Evolutionary conservation across 2,797 vertebrate genomes (phyloP).

Genomic region (Momotus momota): DNA sequence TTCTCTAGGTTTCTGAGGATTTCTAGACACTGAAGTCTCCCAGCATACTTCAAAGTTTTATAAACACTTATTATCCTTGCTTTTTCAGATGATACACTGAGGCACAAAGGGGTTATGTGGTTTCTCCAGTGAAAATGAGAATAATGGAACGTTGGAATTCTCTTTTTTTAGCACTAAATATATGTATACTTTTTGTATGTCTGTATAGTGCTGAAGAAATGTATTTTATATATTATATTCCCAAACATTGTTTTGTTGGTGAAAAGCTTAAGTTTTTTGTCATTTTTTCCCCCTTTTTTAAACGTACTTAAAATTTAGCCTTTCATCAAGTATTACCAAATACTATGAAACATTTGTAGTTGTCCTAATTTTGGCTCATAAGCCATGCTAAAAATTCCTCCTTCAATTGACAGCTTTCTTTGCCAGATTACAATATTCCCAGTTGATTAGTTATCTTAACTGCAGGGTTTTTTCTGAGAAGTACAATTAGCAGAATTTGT

Average conservation of each 20-base stretch:
- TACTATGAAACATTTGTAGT: slow-evolving; percentile 2
- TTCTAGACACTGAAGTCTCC: background rate
- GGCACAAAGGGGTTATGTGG: background rate
- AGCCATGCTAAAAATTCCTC: slow-evolving; percentile 44
- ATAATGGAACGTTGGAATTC: background rate
- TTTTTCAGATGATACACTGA: background rate
- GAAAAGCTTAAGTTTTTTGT: background rate
- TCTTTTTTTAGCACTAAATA: background rate
- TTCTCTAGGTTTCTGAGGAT: background rate
- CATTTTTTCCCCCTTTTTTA: too few species aligned
- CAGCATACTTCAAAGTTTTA: background rate
- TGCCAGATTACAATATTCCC: slow-evolving; percentile 56
- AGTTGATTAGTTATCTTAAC: slow-evolving; percentile 54
- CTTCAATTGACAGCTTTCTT: slow-evolving; percentile 37
- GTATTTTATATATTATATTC: background rate
- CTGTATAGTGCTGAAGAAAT: background rate
- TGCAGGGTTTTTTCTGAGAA: background rate
- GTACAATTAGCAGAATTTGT: slow-evolving; percentile 47
- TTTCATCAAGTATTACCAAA: slow-evolving; percentile 6
- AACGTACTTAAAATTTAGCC: background rate
- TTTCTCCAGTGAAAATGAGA: background rate
- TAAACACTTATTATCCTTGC: background rate
- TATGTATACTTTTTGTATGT: background rate
- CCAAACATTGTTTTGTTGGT: background rate
- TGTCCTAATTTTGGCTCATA: slow-evolving; percentile 45